These are phyloP conservation scores for Paradoxurus hermaphroditus DNA, from an alignment of 2,113 vertebrate species.

Conservation along the genomic window DNA sequence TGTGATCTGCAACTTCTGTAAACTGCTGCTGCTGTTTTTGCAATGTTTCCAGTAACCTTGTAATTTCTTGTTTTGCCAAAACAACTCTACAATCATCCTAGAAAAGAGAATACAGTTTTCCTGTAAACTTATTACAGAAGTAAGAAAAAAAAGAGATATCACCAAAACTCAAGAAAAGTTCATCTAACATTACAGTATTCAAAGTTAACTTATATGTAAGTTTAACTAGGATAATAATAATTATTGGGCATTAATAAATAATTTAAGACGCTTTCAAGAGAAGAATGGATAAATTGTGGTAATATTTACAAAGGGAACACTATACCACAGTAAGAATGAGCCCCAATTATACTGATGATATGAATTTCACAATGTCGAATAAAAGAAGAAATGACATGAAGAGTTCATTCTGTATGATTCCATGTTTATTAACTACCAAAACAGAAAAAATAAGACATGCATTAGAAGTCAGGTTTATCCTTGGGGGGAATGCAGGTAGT, in stretches of 20 bases:
- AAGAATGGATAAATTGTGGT: neutral
- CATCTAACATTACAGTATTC: constrained; percentile 20
- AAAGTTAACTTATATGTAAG: constrained; percentile 33
- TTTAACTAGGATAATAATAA: neutral
- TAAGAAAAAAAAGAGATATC: neutral
- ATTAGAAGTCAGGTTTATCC: neutral
- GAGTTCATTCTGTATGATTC: neutral
- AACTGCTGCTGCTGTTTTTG: constrained; percentile 99
- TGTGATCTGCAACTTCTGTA: constrained; percentile 95
- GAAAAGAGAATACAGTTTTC: constrained; percentile 49
- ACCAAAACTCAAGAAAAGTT: neutral
- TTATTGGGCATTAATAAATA: constrained; percentile 23
- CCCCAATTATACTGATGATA: neutral
- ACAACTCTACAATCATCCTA: constrained; percentile 98
- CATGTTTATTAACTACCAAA: constrained; percentile 8
- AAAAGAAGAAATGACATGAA: neutral
- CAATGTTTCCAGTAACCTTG: constrained; percentile 92
- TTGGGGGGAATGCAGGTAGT: neutral
- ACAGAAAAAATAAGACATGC: neutral
- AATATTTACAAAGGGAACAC: neutral
- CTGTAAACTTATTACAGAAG: constrained; percentile 21
- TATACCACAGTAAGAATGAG: neutral
- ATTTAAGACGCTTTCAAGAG: neutral
- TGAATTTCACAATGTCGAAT: neutral
- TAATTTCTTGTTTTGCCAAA: constrained; percentile 97